Conservation (phyloP, 2,888 invertebrate species). For the Antheraea yamamai region DNA sequence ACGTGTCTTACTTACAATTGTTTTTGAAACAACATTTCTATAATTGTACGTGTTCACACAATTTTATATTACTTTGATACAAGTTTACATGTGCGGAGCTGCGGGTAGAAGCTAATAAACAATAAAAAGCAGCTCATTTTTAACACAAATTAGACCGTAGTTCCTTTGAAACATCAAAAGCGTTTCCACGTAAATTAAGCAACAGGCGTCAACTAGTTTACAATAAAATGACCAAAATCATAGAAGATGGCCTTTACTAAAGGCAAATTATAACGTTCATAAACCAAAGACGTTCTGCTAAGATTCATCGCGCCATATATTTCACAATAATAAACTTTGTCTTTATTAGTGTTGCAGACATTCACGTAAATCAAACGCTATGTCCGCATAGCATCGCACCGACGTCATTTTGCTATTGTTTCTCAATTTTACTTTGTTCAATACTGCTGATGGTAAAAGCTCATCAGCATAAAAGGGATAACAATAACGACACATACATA, state of each 20-base stretch:
- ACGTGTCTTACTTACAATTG: no score
- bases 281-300: slow-evolving; percentile 15
- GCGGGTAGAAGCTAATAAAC: no score
- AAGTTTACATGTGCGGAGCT: no score
- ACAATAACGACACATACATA: slow-evolving; percentile 11
- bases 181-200: slow-evolving; percentile 26
- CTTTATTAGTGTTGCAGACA: slow-evolving; percentile 69
- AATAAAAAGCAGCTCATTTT: not conserved
- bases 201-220: slow-evolving; percentile 4
- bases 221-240: no score
- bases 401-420: slow-evolving; percentile 45
- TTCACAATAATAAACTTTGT: slow-evolving; percentile 69
- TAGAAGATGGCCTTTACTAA: not conserved
- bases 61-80: no score
- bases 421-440: slow-evolving; percentile 32
- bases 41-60: no score
- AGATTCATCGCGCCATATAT: slow-evolving; percentile 39
- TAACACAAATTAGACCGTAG: not conserved
- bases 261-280: slow-evolving; percentile 8
- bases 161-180: not conserved
- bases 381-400: slow-evolving; percentile 23
- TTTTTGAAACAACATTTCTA: no score
- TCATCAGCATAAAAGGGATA: slow-evolving; percentile 22
- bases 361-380: slow-evolving; percentile 55
- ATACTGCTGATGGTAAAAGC: slow-evolving; percentile 21